These are phyloP conservation scores for Characodon lateralis DNA, from an alignment of 2,797 vertebrate genomes.

Conservation along the genomic window DNA sequence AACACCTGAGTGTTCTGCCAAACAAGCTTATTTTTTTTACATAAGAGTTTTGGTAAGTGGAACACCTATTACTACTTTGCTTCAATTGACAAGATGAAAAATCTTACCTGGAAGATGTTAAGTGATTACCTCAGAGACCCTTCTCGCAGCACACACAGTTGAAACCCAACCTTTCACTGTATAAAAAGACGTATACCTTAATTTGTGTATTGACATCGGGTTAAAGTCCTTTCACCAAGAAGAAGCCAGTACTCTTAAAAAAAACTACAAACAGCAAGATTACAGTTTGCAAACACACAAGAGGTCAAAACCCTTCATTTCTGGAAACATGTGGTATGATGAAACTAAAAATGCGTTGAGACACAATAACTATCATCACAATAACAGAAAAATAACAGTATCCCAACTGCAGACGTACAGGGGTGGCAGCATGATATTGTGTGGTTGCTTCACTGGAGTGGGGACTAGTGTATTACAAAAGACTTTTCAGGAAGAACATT, in stretches of 20 bases:
- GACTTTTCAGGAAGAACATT: too few species aligned
- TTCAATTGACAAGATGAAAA: conserved; percentile 68
- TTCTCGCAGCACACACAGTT: conserved; percentile 22
- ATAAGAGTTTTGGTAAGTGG: conserved; percentile 60
- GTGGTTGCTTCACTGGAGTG: too few species aligned
- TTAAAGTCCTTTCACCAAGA: neutral
- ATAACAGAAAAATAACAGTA: too few species aligned
- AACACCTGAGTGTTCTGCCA: conserved; percentile 60
- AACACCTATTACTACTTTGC: conserved; percentile 63
- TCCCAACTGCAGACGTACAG: too few species aligned
- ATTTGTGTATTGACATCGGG: neutral
- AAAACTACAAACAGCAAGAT: too few species aligned
- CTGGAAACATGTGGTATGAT: too few species aligned
- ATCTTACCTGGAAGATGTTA: conserved; percentile 68
- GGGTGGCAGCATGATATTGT: too few species aligned
- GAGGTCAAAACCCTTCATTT: too few species aligned
- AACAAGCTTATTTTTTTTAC: conserved; percentile 55
- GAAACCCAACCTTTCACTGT: neutral
- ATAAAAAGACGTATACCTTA: neutral
- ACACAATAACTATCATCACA: too few species aligned
- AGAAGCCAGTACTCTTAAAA: neutral
- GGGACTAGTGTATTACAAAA: too few species aligned
- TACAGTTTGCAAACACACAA: too few species aligned
- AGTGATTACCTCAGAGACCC: conserved; percentile 59
- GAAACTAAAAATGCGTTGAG: too few species aligned